Base-by-base conservation (phyloP, 1,140 invertebrate species). In the Armadillidium nasatum region DNA sequence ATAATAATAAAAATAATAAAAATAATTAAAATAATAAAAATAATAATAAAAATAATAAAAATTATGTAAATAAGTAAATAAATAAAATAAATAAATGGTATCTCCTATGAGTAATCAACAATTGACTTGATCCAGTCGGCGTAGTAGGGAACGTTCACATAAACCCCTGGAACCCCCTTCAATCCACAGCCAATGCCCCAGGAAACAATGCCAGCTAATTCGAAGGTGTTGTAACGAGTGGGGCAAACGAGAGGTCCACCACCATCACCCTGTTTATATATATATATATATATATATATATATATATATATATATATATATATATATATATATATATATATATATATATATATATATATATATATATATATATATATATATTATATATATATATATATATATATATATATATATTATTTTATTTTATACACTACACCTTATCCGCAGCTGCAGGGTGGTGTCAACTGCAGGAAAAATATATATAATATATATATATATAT, bases 221-320 rank as follows among this genome's bases (percentile, higher is more conserved):
- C 90, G 92, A 91, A 93, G 45, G 88, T 88, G 11, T 93, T 93
- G 19, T 50, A 54, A 6, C 90, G 87, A n/a, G 89, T 87, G 84
- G 95, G 93, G 83, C 94, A 97, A 0, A 96, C 94, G 86, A 97
- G 87, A 0, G 94, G 94, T 79, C 94, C 93, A 82, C 94, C 94
- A 4, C 94, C 94, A 82, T 96, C 94, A 76, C 94, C 94, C 76
- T 76, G 75, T 7, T 33, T 84, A 80, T 23, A 79, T 75, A 73
- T 72, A 60, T 19, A 72, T 72, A 19, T 72, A 19, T 13, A 19
- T 44, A 21, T 70, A 60, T 60, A 60, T 60, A 15, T 19, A 60
- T 60, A 15, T 19, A 60, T 13, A 60, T 15, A 60, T 19, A 60
- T 15, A 60, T 15, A 60, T 60, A 1, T 3, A 7, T 13, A 15